Base-by-base conservation (phyloP, 2,888 invertebrate genomes). In the Aphidoletes aphidimyza region DNA sequence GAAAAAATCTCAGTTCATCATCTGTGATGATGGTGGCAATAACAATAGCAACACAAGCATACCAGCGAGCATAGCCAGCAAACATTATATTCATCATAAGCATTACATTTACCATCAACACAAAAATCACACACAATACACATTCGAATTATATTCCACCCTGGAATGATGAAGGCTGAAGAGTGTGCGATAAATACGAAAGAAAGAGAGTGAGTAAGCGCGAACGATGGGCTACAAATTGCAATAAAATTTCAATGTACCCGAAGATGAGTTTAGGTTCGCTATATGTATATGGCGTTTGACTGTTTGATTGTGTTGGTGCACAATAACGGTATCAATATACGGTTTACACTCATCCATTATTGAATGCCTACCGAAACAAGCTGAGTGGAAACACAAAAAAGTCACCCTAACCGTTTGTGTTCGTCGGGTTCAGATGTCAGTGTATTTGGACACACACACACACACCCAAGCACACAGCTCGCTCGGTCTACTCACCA, bases 1-100 rank as follows among this genome's bases (percentile, higher is more conserved):
- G 54, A 54, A 54, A 69, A 69, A 69, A 69, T 69, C 69, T 69
- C 69, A 69, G 69, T 69, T 69, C 69, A 69, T 69, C 69, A 69
- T 69, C 69, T 69, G 34, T 69, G 69, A 26, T 69, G 69, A 69
- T 69, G 69, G 30, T 11, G 69, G 69, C 69, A 69, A 69, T 34
- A 69, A 69, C 69, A 69, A 69, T 30, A 69, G 69, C 69, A 69
- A 17, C 69, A 69, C 30, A 14, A 34, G 69, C 69, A 30, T 6
- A 6, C 26, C 69, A 26, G 1, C 34, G 22, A 69, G 69, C 30
- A 14, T 14, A 42, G 42, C 42, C 14, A 42, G 8, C 11, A 69
- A 69, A 69, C 69, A 69, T 69, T 69, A 69, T 69, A 69, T 69
- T 69, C 69, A 69, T 69, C 69, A 69, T 69, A 14, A 69, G 69